phyloP scores from a whole-genome alignment of 2,797 vertebrate genomes.

The Molothrus ater region DNA sequence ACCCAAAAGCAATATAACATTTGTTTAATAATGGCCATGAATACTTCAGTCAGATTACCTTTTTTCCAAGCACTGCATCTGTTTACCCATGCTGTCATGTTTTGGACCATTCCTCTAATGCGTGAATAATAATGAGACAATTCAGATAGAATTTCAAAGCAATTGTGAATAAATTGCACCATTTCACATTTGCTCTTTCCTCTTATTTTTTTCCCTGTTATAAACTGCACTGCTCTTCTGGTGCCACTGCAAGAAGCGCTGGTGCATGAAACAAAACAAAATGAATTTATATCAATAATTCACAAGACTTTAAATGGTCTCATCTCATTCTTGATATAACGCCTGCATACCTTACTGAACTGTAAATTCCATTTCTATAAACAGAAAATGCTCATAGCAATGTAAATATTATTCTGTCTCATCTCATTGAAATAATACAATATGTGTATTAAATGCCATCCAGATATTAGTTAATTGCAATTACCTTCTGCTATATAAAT shows the following conservation, averaged over 20 bases:
- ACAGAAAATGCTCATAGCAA: conserved; percentile 57
- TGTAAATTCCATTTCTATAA: conserved; percentile 66
- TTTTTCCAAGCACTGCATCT: conserved; percentile 57
- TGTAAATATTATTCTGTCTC: conserved; percentile 75
- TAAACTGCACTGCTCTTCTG: conserved; percentile 44
- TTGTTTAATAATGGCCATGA: conserved; percentile 64
- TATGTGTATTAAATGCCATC: conserved; percentile 63
- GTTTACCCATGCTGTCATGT: conserved; percentile 54
- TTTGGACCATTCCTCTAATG: conserved; percentile 61
- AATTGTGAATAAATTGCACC: conserved; percentile 67
- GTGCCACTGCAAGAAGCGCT: conserved; percentile 19
- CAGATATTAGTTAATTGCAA: conserved; percentile 70
- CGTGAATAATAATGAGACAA: conserved; percentile 59
- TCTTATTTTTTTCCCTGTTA: conserved; percentile 28
- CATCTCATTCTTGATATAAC: conserved; percentile 47
- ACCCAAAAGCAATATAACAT: conserved; percentile 62
- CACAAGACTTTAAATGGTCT: conserved; percentile 58
- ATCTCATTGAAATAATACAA: conserved; percentile 69
- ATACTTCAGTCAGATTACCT: conserved; percentile 64
- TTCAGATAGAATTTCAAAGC: conserved; percentile 70
- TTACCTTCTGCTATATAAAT: conserved; percentile 72
- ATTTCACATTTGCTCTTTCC: conserved; percentile 63
- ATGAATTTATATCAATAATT: conserved; percentile 67
- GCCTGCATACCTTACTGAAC: conserved; percentile 45
- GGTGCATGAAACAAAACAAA: conserved; percentile 63